Percentiles rank a stretch among this genome's conserved stretches.
These are phyloP conservation scores for Anguilla japonica DNA, from an alignment of 2,113 vertebrate genomes.

Conservation along the genomic window DNA sequence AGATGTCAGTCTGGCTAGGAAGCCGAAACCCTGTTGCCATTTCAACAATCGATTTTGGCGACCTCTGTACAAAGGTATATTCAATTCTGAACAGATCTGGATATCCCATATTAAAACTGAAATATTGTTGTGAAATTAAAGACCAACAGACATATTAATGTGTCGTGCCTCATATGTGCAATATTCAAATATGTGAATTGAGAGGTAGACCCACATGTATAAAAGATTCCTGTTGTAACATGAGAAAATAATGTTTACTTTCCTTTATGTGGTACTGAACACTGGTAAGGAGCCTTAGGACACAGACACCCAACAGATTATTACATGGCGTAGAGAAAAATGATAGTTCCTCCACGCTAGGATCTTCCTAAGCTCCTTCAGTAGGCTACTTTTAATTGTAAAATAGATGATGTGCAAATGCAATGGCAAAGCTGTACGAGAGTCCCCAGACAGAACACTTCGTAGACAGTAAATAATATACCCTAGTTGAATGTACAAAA, in stretches of 20 bases:
- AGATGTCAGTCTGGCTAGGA: background rate
- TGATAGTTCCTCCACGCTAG: too few species aligned
- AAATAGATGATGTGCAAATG: background rate
- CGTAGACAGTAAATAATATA: too few species aligned
- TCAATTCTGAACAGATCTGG: background rate
- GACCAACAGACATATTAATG: background rate
- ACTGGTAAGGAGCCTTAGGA: too few species aligned
- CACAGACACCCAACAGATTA: too few species aligned
- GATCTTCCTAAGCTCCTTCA: too few species aligned
- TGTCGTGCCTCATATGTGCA: background rate
- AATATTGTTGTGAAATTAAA: background rate
- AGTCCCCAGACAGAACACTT: background rate
- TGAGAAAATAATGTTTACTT: too few species aligned
- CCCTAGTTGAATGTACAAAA: background rate
- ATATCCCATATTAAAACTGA: background rate
- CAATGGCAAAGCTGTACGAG: too few species aligned
- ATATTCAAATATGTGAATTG: too few species aligned
- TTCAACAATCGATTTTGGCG: background rate
- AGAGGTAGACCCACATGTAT: too few species aligned
- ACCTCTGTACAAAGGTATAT: background rate
- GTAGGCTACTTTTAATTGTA: background rate
- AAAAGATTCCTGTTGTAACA: too few species aligned
- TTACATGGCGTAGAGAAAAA: too few species aligned
- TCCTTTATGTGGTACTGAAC: too few species aligned
- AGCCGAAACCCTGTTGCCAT: background rate